These are phyloP conservation scores for Meta bourneti DNA, from an alignment of 2,888 invertebrate species.

Conservation along the genomic window DNA sequence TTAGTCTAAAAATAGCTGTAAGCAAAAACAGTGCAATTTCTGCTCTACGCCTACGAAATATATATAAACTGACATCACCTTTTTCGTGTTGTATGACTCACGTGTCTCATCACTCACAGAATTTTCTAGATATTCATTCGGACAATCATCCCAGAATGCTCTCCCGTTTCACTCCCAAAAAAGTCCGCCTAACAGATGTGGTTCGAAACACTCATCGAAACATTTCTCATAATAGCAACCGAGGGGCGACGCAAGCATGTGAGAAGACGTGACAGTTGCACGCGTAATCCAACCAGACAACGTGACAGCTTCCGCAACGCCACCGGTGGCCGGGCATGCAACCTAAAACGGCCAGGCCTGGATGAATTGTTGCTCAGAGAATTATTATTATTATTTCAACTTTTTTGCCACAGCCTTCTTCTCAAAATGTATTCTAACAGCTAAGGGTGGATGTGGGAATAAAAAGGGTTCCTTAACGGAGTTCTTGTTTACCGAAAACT, in stretches of 20 bases:
- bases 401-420: neutral
- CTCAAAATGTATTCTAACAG: conserved; percentile 29
- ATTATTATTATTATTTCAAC: neutral
- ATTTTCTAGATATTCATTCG: neutral
- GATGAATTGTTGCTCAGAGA: neutral
- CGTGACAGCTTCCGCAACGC: conserved; percentile 60
- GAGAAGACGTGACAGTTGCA: conserved; percentile 55
- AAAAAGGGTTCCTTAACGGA: conserved; percentile 34
- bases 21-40: too few species aligned
- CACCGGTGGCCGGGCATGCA: conserved; percentile 42
- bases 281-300: conserved; percentile 62
- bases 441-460: conserved; percentile 27
- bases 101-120: neutral
- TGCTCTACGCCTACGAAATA: too few species aligned
- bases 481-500: conserved; percentile 45
- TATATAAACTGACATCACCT: too few species aligned
- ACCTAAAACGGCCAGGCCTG: conserved; percentile 1
- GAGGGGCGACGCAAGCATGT: neutral
- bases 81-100: too few species aligned
- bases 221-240: conserved; percentile 21
- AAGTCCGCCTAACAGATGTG: too few species aligned
- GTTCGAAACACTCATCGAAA: conserved; percentile 17
- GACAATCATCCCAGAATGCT: too few species aligned
- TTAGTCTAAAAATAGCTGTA: too few species aligned
- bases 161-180: too few species aligned